Evolutionary conservation across 1,140 invertebrate genomes (phyloP).

Genomic region (Atta cephalotes): DNA sequence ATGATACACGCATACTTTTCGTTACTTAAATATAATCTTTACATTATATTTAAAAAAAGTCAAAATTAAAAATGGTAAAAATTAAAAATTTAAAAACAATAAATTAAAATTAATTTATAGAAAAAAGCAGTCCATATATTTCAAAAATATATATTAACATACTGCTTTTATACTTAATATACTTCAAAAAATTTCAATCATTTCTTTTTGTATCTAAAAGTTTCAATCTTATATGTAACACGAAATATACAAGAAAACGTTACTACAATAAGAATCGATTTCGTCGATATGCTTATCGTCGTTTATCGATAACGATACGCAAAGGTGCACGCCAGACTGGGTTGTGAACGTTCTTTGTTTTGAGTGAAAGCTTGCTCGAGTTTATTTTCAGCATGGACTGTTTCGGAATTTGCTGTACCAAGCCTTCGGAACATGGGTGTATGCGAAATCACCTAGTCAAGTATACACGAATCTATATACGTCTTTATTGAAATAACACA

Average conservation of each 20-base stretch:
- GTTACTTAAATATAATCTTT: neutral
- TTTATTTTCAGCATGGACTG: constrained; percentile 70
- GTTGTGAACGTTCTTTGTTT: constrained; percentile 56
- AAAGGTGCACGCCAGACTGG: constrained; percentile 15
- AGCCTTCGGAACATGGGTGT: neutral
- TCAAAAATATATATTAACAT: neutral
- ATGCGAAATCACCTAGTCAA: constrained; percentile 30
- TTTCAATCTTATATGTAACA: neutral
- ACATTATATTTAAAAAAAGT: neutral
- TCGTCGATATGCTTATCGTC: constrained; percentile 24
- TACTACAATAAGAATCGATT: constrained; percentile 14
- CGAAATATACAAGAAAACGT: constrained; percentile 1
- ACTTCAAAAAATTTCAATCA: neutral
- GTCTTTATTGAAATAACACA: constrained; percentile 71
- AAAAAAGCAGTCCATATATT: neutral
- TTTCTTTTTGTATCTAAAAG: neutral
- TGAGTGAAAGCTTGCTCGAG: constrained; percentile 59
- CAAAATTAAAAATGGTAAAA: neutral
- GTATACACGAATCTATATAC: constrained; percentile 51
- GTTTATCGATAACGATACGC: constrained; percentile 38
- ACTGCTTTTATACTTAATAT: neutral
- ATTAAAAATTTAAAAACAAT: neutral
- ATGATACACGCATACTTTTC: neutral
- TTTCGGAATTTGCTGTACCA: constrained; percentile 58
- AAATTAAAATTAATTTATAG: neutral